Evolutionary conservation across 1,140 invertebrate species (phyloP).

Genomic region (Luehdorfia chinensis): DNA sequence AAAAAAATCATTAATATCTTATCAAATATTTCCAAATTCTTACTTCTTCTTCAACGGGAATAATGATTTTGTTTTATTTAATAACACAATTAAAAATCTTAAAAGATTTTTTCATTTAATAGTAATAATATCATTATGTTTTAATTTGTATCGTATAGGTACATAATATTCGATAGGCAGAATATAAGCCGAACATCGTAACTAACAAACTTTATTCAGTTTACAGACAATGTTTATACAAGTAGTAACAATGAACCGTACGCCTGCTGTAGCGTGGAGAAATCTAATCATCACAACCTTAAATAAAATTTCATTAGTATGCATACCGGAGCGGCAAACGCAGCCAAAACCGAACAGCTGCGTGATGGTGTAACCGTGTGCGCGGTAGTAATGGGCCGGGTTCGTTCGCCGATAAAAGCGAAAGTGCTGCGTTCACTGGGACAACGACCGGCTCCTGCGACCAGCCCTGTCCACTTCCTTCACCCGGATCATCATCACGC

Average conservation of each 20-base stretch:
- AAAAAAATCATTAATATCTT: too few relatives aligned
- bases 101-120: too few relatives aligned
- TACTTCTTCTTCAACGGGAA: too few relatives aligned
- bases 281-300: constrained; percentile 64
- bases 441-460: constrained; percentile 71
- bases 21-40: too few relatives aligned
- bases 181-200: too few relatives aligned
- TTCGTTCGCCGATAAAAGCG: constrained; percentile 75
- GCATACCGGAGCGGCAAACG: constrained; percentile 56
- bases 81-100: too few relatives aligned
- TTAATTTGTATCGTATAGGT: too few relatives aligned
- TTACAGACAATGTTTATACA: too few relatives aligned
- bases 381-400: constrained; percentile 69
- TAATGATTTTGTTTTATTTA: too few relatives aligned
- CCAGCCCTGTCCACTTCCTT: constrained; percentile 50
- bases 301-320: constrained; percentile 60
- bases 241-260: constrained; percentile 30
- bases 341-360: constrained; percentile 58
- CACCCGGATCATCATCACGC: constrained; percentile 44
- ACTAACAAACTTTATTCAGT: too few relatives aligned
- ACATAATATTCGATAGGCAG: too few relatives aligned
- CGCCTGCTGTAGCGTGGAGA: constrained; percentile 39
- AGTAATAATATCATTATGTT: too few relatives aligned
- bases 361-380: constrained; percentile 69
- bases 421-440: constrained; percentile 73